Percentiles rank a stretch among this genome's conserved stretches.
These are phyloP conservation scores for Muschampia plurimacula DNA, from an alignment of 2,888 invertebrate species.

Conservation along the genomic window DNA sequence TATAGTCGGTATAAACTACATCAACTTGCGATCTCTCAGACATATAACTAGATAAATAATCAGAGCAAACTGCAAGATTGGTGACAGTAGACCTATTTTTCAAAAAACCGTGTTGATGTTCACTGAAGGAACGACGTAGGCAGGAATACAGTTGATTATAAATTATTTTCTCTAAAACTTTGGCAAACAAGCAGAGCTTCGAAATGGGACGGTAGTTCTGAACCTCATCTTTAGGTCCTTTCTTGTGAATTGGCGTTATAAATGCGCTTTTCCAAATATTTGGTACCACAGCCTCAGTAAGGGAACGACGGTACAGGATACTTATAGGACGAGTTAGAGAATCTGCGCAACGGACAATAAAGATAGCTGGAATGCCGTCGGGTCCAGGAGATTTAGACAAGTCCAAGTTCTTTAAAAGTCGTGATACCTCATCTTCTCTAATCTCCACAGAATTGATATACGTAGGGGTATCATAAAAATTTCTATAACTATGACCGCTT, in stretches of 20 bases:
- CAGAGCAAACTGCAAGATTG: conserved; percentile 18
- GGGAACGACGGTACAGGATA: conserved; percentile 7
- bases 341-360: conserved; percentile 11
- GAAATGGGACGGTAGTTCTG: conserved; percentile 18
- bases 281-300: not conserved
- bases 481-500: too few relatives aligned
- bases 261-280: conserved; percentile 18
- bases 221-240: conserved; percentile 6
- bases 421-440: not conserved
- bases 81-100: conserved; percentile 17
- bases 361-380: conserved; percentile 11
- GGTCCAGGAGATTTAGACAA: conserved; percentile 5
- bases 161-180: conserved; percentile 3
- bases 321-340: not conserved
- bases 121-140: not conserved
- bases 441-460: not conserved
- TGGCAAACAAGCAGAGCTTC: conserved; percentile 5
- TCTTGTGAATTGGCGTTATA: conserved; percentile 2
- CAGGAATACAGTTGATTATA: not conserved
- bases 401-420: not conserved
- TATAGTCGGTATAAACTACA: conserved; percentile 35
- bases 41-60: conserved; percentile 9
- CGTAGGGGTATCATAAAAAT: not conserved
- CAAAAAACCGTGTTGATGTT: conserved; percentile 12
- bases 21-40: conserved; percentile 17